Percentiles rank a stretch among this genome's conserved stretches.
phyloP scores from a whole-genome alignment of 2,888 invertebrate genomes.

The Campaea margaritaria region DNA sequence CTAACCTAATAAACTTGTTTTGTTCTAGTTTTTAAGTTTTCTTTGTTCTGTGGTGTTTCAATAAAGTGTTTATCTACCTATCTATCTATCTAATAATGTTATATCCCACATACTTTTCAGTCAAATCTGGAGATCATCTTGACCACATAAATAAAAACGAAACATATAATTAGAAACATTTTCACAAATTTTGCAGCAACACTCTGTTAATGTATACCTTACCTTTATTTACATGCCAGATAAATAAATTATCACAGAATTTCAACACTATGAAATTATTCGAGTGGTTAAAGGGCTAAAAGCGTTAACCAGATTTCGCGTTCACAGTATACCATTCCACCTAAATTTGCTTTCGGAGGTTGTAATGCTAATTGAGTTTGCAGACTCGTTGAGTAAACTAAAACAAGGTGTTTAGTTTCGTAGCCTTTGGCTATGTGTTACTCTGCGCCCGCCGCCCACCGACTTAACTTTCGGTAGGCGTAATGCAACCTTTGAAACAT shows the following conservation, averaged over 20 bases:
- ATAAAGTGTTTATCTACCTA: too few relatives aligned
- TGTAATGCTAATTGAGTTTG: conserved; percentile 73
- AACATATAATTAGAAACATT: not conserved
- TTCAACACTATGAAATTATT: conserved; percentile 26
- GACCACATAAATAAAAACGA: not conserved
- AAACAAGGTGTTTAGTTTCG: conserved; percentile 70
- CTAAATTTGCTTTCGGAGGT: conserved; percentile 63
- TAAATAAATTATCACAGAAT: conserved; percentile 16
- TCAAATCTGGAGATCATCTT: too few relatives aligned
- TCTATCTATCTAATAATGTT: too few relatives aligned
- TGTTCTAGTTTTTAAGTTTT: too few relatives aligned
- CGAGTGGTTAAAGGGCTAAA: conserved; percentile 32
- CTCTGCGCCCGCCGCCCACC: conserved; percentile 24
- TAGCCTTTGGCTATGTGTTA: conserved; percentile 62
- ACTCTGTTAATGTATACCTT: too few relatives aligned
- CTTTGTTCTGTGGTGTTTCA: too few relatives aligned
- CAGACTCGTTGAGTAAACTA: conserved; percentile 69
- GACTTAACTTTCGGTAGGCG: conserved; percentile 44
- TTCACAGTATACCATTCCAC: conserved; percentile 55
- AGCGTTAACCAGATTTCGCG: conserved; percentile 39
- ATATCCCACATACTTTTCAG: too few relatives aligned
- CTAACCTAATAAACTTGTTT: too few relatives aligned
- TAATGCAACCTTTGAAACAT: conserved; percentile 19
- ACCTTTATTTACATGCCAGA: not conserved
- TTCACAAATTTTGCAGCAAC: not conserved